Evolutionary conservation across 2,113 vertebrate species (phyloP).

Genomic region (Myanophis thanlyinensis): DNA sequence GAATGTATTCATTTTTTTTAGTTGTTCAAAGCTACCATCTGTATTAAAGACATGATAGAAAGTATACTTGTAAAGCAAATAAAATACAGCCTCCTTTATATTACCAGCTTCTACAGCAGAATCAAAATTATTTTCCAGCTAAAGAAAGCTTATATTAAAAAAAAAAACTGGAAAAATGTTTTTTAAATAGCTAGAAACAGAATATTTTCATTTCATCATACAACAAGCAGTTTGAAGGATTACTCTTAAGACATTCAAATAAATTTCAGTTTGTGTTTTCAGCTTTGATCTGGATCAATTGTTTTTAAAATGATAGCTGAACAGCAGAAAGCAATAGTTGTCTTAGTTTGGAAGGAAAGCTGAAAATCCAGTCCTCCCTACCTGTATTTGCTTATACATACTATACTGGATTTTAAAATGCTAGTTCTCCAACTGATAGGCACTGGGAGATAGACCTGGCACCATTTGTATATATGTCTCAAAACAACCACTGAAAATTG

Average conservation of each 20-base stretch:
- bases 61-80: conserved; percentile 50
- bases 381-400: neutral
- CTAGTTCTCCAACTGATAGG: neutral
- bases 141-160: neutral
- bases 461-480: neutral
- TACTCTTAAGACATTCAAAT: neutral
- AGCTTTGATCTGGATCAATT: conserved; percentile 24
- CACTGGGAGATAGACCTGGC: neutral
- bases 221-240: conserved; percentile 20
- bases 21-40: conserved; percentile 32
- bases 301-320: conserved; percentile 35
- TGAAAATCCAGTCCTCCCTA: neutral
- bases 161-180: neutral
- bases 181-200: neutral
- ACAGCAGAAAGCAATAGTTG: conserved; percentile 11
- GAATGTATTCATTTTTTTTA: conserved; percentile 25
- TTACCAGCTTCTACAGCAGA: conserved; percentile 36
- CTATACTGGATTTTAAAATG: neutral
- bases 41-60: conserved; percentile 4
- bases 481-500: neutral
- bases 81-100: conserved; percentile 37
- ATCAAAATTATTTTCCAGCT: conserved; percentile 24
- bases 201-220: conserved; percentile 40
- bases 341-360: neutral
- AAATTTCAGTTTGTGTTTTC: conserved; percentile 29